A percentile compares a stretch with the other conserved stretches of the same genome.
Conservation (phyloP, 2,797 vertebrate genomes). For the Thripadectes ignobilis region DNA sequence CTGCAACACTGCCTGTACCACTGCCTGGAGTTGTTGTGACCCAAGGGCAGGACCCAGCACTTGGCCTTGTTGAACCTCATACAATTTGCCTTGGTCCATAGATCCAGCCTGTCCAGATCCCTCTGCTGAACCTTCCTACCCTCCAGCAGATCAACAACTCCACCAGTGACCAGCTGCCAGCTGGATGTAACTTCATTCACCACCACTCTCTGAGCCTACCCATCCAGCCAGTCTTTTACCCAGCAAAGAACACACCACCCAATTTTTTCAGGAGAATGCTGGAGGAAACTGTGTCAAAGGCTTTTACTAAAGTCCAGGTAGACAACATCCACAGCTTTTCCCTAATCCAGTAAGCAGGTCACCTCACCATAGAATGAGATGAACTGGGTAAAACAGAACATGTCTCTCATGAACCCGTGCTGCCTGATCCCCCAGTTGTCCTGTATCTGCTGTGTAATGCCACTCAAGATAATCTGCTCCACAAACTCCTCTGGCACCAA, state of each 20-base stretch:
- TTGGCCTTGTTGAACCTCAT: not conserved
- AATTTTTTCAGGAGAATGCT: not conserved
- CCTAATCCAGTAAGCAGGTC: not conserved
- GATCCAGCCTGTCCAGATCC: not conserved
- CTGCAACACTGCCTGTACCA: not conserved
- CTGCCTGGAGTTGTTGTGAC: not conserved
- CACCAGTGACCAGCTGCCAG: not conserved
- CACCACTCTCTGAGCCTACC: not conserved
- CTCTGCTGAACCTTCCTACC: not conserved
- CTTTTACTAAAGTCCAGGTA: not conserved
- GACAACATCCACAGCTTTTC: not conserved
- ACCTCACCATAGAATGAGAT: not conserved
- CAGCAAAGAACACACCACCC: not conserved
- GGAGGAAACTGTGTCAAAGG: not conserved
- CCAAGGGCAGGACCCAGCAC: not conserved
- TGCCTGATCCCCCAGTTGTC: not conserved
- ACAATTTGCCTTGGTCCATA: not conserved
- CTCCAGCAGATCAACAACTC: not conserved
- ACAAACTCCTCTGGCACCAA: too few species aligned
- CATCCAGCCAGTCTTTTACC: not conserved
- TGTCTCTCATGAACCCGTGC: not conserved
- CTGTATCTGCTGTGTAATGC: rapidly evolving
- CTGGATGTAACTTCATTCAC: not conserved
- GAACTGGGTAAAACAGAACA: not conserved
- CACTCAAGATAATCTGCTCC: not conserved